Base-by-base conservation (phyloP, 2,113 vertebrate species). In the Octodon degus region DNA sequence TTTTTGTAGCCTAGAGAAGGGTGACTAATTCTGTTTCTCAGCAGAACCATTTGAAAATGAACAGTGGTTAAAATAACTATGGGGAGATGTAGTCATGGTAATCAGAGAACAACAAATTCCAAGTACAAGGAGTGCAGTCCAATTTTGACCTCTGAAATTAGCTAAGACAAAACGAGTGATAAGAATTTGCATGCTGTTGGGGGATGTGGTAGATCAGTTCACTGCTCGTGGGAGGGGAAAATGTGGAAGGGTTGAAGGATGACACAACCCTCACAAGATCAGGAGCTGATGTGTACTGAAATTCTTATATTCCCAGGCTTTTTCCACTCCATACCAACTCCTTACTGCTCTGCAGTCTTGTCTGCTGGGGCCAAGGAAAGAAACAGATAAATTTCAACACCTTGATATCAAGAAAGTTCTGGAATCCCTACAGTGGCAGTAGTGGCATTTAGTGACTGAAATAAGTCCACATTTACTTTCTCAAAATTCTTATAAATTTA, bases 181-280 rank as follows among this genome's bases (percentile, higher is more conserved):
- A 95, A 80, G 80, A 63, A 92, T 92, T 93, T 90, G 55, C 94
- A 95, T 92, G 82, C 43, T 68, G 24, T n/a, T 25, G 43, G 70
- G 55, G 67, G 86, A n/a, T 50, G 68, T 93, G 53, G 80, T 70
- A 86, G 96, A 27, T 65, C 1, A 0, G 72, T 63, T 76, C 72
- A 90, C 80, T 97, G 86, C 68, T 93, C 80, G 90, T 92, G 85
- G 96, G 95, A 96, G 96, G 84, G 74, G 62, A 88, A 91, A 96
- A 76, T 87, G 37, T 62, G 47, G 80, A 81, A 93, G 93, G 97
- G 63, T 82, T 95, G 92, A 90, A 97, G 72, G 40, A 97, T 97
- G 93, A 97, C 95, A 91, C 94, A 97, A 95, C 96, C 68, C 81
- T 95, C 96, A 97, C 58, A 43, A 97, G 96, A 97, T 74, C 93